A percentile compares a stretch with the other conserved stretches of the same genome.
phyloP scores from a whole-genome alignment of 1,140 invertebrate species.

The Luehdorfia chinensis region DNA sequence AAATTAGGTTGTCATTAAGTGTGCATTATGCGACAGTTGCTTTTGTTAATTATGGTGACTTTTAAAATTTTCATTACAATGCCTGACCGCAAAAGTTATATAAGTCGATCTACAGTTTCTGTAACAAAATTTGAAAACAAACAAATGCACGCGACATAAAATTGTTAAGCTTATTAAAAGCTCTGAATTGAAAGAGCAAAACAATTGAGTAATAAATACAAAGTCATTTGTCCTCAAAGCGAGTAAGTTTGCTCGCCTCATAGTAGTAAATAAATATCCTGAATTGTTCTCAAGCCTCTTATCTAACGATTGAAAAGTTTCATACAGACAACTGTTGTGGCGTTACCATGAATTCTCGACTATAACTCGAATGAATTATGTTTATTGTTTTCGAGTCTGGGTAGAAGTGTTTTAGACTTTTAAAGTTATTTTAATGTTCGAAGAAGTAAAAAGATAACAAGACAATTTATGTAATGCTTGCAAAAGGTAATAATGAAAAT shows the following conservation, averaged over 20 bases:
- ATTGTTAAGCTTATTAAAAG: conserved; percentile 29
- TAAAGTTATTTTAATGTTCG: no score
- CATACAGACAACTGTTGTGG: conserved; percentile 28
- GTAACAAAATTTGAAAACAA: neutral
- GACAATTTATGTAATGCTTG: no score
- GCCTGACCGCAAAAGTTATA: neutral
- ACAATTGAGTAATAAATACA: conserved; percentile 42
- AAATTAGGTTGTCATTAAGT: no score
- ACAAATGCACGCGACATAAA: conserved; percentile 1
- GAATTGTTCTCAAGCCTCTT: conserved; percentile 52
- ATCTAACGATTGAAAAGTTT: conserved; percentile 54
- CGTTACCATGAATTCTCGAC: conserved; percentile 25
- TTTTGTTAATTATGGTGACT: no score
- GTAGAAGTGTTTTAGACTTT: no score
- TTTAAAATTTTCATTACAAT: no score
- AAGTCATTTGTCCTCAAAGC: conserved; percentile 43
- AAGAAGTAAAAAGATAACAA: no score
- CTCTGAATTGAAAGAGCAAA: conserved; percentile 22
- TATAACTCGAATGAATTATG: conserved; percentile 14
- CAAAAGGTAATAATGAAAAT: no score
- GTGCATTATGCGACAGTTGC: no score
- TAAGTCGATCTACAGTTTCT: neutral
- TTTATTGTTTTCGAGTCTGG: neutral
- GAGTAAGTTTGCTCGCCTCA: conserved; percentile 33
- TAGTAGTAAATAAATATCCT: conserved; percentile 51